Evolutionary conservation across 1,140 invertebrate species (phyloP), one percentile per base, ranked within the genome.

Genomic region (Aphaenogaster rudis): DNA sequence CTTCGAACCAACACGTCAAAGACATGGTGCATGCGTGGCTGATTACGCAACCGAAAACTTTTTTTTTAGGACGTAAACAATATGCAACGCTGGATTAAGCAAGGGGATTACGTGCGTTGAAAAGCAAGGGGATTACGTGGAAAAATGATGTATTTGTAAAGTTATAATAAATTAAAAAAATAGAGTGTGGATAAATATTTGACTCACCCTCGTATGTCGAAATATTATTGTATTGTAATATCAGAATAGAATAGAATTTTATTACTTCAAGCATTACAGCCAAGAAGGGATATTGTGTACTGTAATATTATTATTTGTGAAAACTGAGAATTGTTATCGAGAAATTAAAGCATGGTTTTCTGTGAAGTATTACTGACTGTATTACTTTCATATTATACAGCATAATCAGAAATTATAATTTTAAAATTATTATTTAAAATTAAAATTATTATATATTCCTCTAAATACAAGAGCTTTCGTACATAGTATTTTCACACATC

Each of bases 311-410:
- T 66, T 8, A 39, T 39, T 39, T 11, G 28, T 28, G 2, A 77
- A 77, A 63, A 7, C 8, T 28, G 74, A 77, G 21, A 42, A 77
- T 61, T 61, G 21, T 61, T 17, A 61, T 11, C 39, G 2, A 77
- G n/a, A 21, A 59, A 74, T 74, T 54, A 54, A 36, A 33, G 15
- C n/a, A 6, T n/a, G 5, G 6, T 59, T 28, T 42, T 76, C 54
- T 54, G 7, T 9, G 28, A 52, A 8, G 28, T 28, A 28, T 28
- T 28, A 28, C 28, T 28, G 21, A 28, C 17, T 69, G 13, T 52
- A 52, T 11, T 17, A 33, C 15, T 36, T 72, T 17, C 3, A 36
- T 7, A 72, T 52, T 77, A 15, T 59, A 54, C 5, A 15, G 21
- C 8, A 42, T 59, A 59, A 59, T 59, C 21, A 6, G 8, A 28